These are phyloP conservation scores for Hydractinia echinata DNA, from an alignment of 30 jellyfish, hydroid and myxozoan species.

Conservation along the genomic window DNA sequence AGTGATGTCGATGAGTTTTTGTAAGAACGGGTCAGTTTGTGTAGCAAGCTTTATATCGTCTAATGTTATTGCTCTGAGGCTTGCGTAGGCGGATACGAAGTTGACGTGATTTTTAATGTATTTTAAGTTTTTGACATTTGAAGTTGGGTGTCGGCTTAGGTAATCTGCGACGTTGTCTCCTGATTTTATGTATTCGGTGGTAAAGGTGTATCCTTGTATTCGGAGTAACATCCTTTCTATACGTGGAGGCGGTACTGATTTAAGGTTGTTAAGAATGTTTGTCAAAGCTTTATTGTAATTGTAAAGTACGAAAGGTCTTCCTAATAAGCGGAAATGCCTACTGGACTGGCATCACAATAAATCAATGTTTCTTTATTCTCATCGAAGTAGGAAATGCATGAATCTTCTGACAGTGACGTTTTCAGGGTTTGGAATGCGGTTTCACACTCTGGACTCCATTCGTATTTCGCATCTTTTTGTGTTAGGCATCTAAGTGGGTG, in stretches of 20 bases:
- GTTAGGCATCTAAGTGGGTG: slow-evolving; percentile 6
- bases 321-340: slow-evolving; percentile 5
- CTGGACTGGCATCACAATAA: slow-evolving; percentile 1
- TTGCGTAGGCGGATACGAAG: no score
- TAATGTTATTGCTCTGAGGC: no score
- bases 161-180: slow-evolving; percentile 4
- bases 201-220: slow-evolving; percentile 20
- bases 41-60: no score
- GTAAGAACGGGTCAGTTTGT: no score
- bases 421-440: neutral
- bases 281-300: slow-evolving; percentile 12
- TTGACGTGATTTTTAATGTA: neutral
- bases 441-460: slow-evolving; percentile 6
- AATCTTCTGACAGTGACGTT: neutral
- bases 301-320: slow-evolving; percentile 7
- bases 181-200: neutral
- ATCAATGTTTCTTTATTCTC: neutral
- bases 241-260: slow-evolving; percentile 30
- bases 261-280: slow-evolving; percentile 17
- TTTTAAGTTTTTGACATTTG: neutral
- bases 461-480: neutral
- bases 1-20: no score
- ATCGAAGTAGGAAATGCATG: neutral
- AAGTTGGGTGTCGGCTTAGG: slow-evolving; percentile 19
- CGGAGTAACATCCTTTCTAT: slow-evolving; percentile 32